Conservation (phyloP, 2,797 vertebrate genomes). For the Coilia nasus region DNA sequence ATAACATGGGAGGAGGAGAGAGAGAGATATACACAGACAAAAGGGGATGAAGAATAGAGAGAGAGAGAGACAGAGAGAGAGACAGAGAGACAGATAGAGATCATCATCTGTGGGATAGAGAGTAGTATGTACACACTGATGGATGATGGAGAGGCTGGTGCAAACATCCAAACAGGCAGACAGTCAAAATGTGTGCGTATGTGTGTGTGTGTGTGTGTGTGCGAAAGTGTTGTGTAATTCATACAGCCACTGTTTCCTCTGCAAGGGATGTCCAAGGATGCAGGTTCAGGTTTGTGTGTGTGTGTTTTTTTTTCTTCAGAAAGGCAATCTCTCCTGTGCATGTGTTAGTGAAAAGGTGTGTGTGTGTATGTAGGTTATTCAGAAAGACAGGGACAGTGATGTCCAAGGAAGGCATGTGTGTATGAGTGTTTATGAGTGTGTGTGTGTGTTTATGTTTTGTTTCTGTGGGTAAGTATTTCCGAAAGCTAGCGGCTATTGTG, state of each 20-base stretch:
- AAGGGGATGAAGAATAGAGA: slow-evolving; percentile 38
- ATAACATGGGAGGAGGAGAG: neutral
- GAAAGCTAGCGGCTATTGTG: neutral
- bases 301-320: slow-evolving; percentile 30
- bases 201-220: slow-evolving; percentile 24
- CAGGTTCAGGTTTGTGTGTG: neutral
- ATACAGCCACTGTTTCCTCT: slow-evolving; percentile 6
- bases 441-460: slow-evolving; percentile 27
- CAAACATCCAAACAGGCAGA: slow-evolving; percentile 35
- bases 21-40: too few relatives aligned
- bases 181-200: slow-evolving; percentile 49
- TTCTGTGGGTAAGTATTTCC: neutral
- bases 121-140: slow-evolving; percentile 38
- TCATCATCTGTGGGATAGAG: slow-evolving; percentile 4
- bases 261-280: neutral
- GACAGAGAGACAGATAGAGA: neutral
- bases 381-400: too few relatives aligned
- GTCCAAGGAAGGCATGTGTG: too few relatives aligned
- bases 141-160: neutral
- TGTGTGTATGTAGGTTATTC: slow-evolving; percentile 30
- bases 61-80: slow-evolving; percentile 39
- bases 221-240: slow-evolving; percentile 52
- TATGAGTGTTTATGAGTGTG: slow-evolving; percentile 38
- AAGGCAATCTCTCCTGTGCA: slow-evolving; percentile 20
- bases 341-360: slow-evolving; percentile 26